Conservation (phyloP, 2,888 invertebrate species). For the Myopa testacea region DNA sequence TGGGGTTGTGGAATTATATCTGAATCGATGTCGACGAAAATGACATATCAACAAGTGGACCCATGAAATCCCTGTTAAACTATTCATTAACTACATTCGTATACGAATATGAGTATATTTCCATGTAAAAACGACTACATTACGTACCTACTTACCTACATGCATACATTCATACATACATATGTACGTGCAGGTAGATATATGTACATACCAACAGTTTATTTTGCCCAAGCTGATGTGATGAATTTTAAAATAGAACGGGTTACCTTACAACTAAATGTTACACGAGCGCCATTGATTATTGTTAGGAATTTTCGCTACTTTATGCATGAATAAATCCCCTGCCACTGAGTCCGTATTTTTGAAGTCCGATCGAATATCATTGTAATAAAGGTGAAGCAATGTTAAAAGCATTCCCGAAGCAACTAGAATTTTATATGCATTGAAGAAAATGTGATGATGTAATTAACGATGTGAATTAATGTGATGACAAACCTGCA, state of each 20-base stretch:
- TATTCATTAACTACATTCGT: too few species aligned
- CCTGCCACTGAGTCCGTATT: too few species aligned
- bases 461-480: too few species aligned
- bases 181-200: neutral
- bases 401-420: too few species aligned
- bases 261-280: neutral
- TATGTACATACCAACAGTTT: neutral
- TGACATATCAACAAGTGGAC: neutral
- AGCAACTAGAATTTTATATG: too few species aligned
- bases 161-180: neutral
- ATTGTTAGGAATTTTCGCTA: neutral
- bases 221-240: neutral
- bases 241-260: neutral
- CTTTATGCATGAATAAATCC: too few species aligned
- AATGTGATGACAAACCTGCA: too few species aligned
- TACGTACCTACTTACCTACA: neutral
- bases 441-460: too few species aligned
- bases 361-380: too few species aligned
- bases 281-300: neutral
- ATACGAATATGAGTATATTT: too few species aligned
- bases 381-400: too few species aligned
- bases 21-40: neutral
- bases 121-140: too few species aligned
- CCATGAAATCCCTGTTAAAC: neutral
- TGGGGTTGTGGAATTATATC: constrained; percentile 1